phyloP scores from a whole-genome alignment of 2,113 vertebrate species.

The Propithecus coquereli region DNA sequence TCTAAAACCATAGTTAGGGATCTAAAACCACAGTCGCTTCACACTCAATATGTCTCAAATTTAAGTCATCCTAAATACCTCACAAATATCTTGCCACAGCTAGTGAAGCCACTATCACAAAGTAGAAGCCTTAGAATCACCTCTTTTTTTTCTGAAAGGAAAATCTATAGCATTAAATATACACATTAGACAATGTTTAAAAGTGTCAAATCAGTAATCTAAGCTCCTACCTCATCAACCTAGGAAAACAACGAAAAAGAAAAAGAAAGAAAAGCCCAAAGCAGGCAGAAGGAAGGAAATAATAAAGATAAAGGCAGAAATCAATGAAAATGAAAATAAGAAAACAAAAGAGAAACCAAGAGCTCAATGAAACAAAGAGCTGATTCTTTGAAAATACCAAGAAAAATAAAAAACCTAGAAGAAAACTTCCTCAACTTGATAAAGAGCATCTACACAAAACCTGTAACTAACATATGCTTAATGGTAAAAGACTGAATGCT shows the following conservation, averaged over 20 bases:
- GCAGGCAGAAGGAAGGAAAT: not conserved
- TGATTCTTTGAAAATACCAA: not conserved
- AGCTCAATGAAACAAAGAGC: not conserved
- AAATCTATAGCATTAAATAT: not conserved
- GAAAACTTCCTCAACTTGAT: not conserved
- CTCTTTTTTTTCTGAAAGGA: not conserved
- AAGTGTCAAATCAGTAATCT: not conserved
- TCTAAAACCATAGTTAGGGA: not conserved
- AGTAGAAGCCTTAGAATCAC: not conserved
- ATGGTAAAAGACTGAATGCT: not conserved
- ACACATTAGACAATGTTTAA: not conserved
- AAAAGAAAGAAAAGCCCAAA: not conserved
- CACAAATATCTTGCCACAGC: not conserved
- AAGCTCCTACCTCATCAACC: not conserved
- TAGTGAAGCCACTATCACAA: not conserved
- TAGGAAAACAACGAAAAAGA: not conserved
- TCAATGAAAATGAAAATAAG: conserved; percentile 12
- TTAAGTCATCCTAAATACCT: not conserved
- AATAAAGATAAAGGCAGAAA: not conserved
- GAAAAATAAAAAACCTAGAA: not conserved
- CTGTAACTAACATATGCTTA: not conserved
- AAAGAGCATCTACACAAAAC: not conserved
- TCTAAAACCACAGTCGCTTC: not conserved
- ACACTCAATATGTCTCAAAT: not conserved
- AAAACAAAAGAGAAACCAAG: not conserved